Percentiles rank a stretch among this genome's conserved stretches.
Conservation (phyloP, 1,140 invertebrate genomes). For the Calosoma granatense region DNA sequence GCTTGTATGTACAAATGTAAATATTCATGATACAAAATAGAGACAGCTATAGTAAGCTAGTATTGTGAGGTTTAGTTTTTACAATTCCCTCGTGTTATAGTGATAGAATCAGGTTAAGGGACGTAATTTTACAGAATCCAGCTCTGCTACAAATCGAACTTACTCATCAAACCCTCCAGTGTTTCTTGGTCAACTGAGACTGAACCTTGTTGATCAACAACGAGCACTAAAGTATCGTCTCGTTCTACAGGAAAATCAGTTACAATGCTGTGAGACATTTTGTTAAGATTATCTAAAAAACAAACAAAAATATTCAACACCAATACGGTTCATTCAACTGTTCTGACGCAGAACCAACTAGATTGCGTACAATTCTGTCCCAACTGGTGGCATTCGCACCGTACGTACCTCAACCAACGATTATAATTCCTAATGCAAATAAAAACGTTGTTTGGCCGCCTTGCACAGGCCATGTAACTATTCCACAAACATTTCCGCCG, state of each 20-base stretch:
- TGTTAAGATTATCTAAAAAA: constrained; percentile 4
- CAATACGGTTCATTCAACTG: no score
- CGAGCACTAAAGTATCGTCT: constrained; percentile 44
- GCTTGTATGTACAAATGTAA: constrained; percentile 7
- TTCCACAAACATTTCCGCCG: not conserved
- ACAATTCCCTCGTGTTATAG: not conserved
- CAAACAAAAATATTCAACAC: not conserved
- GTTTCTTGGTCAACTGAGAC: constrained; percentile 59
- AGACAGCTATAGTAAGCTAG: no score
- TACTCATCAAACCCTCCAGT: constrained; percentile 59
- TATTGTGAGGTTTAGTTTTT: not conserved
- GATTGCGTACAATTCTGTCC: no score
- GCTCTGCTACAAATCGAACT: constrained; percentile 23
- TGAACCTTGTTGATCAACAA: constrained; percentile 61
- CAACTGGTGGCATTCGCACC: no score
- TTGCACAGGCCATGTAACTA: not conserved
- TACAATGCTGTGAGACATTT: constrained; percentile 2
- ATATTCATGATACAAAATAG: no score
- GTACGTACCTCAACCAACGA: not conserved
- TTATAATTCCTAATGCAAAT: not conserved
- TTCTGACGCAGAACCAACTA: no score
- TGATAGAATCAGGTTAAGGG: not conserved
- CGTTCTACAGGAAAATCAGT: constrained; percentile 18
- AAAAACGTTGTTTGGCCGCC: not conserved
- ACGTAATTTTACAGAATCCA: no score